Base-by-base conservation (phyloP, 2,113 vertebrate species). In the Macquaria ambigua region DNA sequence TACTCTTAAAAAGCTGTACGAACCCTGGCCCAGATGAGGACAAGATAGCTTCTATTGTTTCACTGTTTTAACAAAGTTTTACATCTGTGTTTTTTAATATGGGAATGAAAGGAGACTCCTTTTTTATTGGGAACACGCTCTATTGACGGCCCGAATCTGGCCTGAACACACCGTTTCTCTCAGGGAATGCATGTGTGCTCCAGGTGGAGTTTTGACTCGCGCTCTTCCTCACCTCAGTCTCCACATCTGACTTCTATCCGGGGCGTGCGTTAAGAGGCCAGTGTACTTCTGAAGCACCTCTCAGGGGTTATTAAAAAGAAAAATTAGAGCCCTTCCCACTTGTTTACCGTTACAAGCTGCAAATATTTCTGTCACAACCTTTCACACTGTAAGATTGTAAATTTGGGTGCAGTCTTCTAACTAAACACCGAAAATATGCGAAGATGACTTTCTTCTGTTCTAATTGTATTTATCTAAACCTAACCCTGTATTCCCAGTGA, bases 161-260 rank as follows among this genome's bases (percentile, higher is more conserved):
- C 5, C 61, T 46, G 20, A 74, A 68, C 8, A 41, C 37, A 50
- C 55, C 55, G 2, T 28, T 66, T 25, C 21, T 50, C 14, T 77
- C 53, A 18, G 18, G 0, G 53, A 14, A 64, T 61, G 46, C 85
- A 81, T 87, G 75, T 90, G 93, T 74, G 74, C 53, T 66, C 75
- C 89, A 91, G 92, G 84, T 91, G 89, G 74, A 66, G 14, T 21
- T 63, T 48, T 58, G 66, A 80, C 74, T 85, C 62, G 7, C 23
- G 63, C 52, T 73, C 20, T 68, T 31, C 31, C 14, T 80, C 67
- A 68, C 63, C 41, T 77, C 25, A n/a, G 59, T 59, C 74, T 72
- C 23, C 46, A 73, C 80, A 78, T 89, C 77, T 80, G 89, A 50
- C 55, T 77, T 74, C 31, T 74, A 56, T 86, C 5, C 43, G 16